phyloP scores from a whole-genome alignment of 2,888 invertebrate genomes.

The Plemyria rubiginata region DNA sequence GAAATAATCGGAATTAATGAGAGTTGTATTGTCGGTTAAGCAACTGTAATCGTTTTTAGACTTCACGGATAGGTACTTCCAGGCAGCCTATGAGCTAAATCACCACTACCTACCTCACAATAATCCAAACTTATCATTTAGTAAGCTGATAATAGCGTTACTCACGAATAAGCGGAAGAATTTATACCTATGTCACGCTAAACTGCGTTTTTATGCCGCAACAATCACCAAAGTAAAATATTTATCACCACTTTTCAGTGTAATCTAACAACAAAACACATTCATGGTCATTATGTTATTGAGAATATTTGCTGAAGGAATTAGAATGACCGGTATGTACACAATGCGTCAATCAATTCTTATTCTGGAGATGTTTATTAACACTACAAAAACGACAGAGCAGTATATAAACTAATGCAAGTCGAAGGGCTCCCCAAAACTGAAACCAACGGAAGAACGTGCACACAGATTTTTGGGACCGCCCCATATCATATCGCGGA shows the following conservation, averaged over 20 bases:
- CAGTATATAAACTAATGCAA: conserved; percentile 67
- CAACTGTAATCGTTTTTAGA: too few species aligned
- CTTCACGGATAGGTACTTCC: too few species aligned
- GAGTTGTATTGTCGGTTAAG: too few species aligned
- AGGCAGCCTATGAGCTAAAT: too few species aligned
- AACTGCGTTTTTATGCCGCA: conserved; percentile 37
- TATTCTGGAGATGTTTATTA: conserved; percentile 71
- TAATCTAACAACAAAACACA: conserved; percentile 65
- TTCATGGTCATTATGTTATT: conserved; percentile 79
- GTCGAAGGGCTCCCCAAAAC: conserved; percentile 43
- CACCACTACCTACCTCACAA: too few species aligned
- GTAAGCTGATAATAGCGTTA: too few species aligned
- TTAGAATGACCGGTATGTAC: conserved; percentile 55
- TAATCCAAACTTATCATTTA: too few species aligned
- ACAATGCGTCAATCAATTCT: conserved; percentile 71
- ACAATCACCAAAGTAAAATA: conserved; percentile 52
- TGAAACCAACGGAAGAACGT: conserved; percentile 46
- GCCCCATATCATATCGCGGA: conserved; percentile 53
- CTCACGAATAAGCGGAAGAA: conserved; percentile 49
- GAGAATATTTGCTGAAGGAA: conserved; percentile 65
- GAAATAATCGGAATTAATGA: too few species aligned
- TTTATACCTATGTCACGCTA: conserved; percentile 38
- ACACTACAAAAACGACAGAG: conserved; percentile 58
- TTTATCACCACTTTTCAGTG: conserved; percentile 58
- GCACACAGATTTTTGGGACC: conserved; percentile 53